Percentiles rank a stretch among this genome's conserved stretches.
These are phyloP conservation scores for Helostoma temminkii DNA, from an alignment of 2,797 vertebrate species.

Conservation along the genomic window DNA sequence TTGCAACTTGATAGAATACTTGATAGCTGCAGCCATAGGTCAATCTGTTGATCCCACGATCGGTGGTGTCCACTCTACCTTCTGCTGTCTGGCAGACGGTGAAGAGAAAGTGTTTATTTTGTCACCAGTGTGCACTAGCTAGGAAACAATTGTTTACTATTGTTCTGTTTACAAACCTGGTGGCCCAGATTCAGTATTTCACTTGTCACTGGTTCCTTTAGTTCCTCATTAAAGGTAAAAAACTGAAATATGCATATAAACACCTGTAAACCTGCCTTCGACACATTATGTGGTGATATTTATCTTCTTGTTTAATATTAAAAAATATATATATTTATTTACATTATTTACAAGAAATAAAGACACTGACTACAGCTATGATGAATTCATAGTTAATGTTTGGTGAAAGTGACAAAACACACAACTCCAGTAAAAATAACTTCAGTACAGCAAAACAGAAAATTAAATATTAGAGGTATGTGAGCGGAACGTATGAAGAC, in stretches of 20 bases:
- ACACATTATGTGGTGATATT: neutral
- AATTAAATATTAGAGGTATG: conserved; percentile 8
- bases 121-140: no score
- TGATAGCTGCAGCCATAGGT: no score
- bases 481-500: conserved; percentile 32
- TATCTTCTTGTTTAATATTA: neutral
- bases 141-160: no score
- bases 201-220: no score
- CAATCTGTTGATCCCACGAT: no score
- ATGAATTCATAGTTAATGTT: neutral
- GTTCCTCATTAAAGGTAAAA: no score
- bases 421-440: neutral
- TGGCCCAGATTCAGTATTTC: no score
- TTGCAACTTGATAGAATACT: no score
- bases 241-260: neutral
- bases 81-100: no score
- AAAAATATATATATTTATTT: neutral
- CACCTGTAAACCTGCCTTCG: neutral
- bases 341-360: neutral
- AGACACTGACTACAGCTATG: neutral
- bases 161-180: no score
- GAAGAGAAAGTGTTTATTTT: no score
- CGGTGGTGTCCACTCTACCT: no score
- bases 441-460: neutral
- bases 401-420: conserved; percentile 2